Base-by-base conservation (phyloP, 2,888 invertebrate species). In the Plebejus anna region DNA sequence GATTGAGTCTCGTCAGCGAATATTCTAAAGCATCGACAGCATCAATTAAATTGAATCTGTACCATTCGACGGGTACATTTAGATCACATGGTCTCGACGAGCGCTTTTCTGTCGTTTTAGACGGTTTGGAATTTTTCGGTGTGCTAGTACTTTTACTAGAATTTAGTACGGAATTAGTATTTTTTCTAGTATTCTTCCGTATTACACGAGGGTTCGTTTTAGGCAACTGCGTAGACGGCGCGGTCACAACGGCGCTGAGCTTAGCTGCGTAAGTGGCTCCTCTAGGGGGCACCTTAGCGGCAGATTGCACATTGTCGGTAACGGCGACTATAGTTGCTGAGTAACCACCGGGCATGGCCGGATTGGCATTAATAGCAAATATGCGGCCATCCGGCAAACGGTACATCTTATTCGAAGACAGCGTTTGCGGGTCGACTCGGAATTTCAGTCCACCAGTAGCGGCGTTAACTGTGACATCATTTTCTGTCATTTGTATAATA, bases 1-100 rank as follows among this genome's bases (percentile, higher is more conserved):
- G 92, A 55, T 92, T 87, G 75, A 95, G 85, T 59, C 94, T 91
- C 28, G 91, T 87, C 36, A 95, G 86, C 6, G 95, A 90, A 84
- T 95, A 95, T 79, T 95, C 94, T 76, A 95, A 89, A 47, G 95
- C 92, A 79, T 95, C 94, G 47, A 94, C 91, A 0, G 95, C 94
- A 81, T 95, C 94, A 75, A 94, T 85, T 51, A 95, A 88, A 79
- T 95, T 95, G 80, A 94, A 95, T 78, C 95, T 91, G 81, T 93
- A 95, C 95, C 95, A 95, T 83, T 95, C 95, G 75, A 94, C 87
- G 22, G 94, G 92, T 9, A 91, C 90, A 78, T 87, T 85, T 61
- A 91, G 80, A 82, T 93, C 91, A 78, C 86, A 86, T 71, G 87
- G 83, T 78, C 89, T 85, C 28, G 78, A 38, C 47, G 78, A 36